Conservation (phyloP, 2,888 invertebrate species). For the Yponomeuta cagnagella region DNA sequence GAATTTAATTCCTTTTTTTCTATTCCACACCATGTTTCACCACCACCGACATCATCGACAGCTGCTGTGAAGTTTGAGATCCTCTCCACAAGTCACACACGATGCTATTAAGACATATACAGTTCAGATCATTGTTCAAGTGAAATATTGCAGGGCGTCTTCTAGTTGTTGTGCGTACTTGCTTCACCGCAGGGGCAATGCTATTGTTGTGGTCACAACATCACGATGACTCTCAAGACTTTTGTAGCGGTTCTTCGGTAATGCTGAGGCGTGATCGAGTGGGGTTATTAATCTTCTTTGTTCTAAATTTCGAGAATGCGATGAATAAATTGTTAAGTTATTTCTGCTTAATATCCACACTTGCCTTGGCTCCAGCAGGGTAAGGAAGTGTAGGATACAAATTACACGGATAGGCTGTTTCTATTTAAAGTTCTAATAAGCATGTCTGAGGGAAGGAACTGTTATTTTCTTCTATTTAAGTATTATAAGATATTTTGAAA, state of each 20-base stretch:
- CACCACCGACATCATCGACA: conserved; percentile 25
- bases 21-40: not conserved
- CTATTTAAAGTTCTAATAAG: no score
- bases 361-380: no score
- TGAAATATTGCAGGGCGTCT: conserved; percentile 50
- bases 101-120: conserved; percentile 50
- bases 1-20: no score
- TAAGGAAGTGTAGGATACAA: no score
- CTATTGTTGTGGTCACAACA: conserved; percentile 12
- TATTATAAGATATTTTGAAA: no score
- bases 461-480: no score
- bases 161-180: conserved; percentile 16
- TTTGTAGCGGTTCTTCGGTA: conserved; percentile 6
- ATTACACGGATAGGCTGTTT: no score
- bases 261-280: conserved; percentile 3
- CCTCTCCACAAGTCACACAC: conserved; percentile 44
- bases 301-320: not conserved
- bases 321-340: no score
- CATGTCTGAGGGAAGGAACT: no score
- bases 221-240: conserved; percentile 5
- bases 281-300: not conserved
- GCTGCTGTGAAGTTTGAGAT: conserved; percentile 44
- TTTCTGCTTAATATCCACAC: no score
- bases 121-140: conserved; percentile 41
- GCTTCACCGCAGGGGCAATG: conserved; percentile 14